Base-by-base conservation (phyloP, 2,113 vertebrate species). In the Murina feae region DNA sequence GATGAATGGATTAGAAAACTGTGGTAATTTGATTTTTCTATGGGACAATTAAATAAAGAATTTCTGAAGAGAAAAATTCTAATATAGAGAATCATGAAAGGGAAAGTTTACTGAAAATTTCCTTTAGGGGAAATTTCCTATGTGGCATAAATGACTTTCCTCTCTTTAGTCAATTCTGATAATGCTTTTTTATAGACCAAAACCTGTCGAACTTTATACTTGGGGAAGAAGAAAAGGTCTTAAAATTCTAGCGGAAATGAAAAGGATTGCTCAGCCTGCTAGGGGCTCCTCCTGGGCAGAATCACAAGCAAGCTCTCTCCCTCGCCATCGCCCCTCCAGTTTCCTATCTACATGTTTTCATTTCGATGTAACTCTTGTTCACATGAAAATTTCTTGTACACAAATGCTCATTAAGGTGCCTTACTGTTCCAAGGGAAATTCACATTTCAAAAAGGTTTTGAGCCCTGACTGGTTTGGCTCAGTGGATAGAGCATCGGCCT, bases 61-160 rank as follows among this genome's bases (percentile, higher is more conserved):
- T 85, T 89, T 89, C 53, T 83, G 47, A 92, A 89, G 18, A 65
- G 68, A 90, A 95, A 76, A 86, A 74, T 60, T 94, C 65, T 91
- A 95, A 83, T 35, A 65, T 18, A 91, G 51, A 93, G 25, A 93
- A 12, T 80, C 44, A 79, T 0, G 86, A 13, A 75, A 89, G 87
- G 71, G 89, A 94, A 96, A 80, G 83, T 35, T 66, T 84, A 85
- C 81, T 89, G 65, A 80, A 87, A 60, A 42, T 80, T 89, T 80
- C n/a, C 84, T 69, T 69, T 72, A 37, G 25, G 49, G 74, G 71
- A 75, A 78, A 86, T 91, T 94, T 89, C 71, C 66, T 75, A 9
- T 75, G 49, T 79, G 53, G 25, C 6, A 65, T 49, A 66, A 90
- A 74, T 55, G 16, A 88, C 42, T 90, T 94, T 37, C n/a, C 35